Conservation (phyloP, 64 coral and sea anemone genomes). For the Platygyra sinensis region DNA sequence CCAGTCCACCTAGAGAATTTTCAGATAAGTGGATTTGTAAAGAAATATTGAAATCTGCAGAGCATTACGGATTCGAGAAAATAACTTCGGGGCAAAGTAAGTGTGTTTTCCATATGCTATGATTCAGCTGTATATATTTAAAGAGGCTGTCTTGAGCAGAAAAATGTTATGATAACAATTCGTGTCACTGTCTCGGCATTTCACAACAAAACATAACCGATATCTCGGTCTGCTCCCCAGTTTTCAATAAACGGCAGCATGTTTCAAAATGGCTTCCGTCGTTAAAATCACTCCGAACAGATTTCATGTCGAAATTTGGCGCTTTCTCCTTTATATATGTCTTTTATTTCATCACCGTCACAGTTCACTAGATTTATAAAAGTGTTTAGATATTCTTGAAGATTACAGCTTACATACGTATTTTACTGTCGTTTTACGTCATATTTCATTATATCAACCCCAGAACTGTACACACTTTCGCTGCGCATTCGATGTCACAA, state of each 20-base stretch:
- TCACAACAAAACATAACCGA: no score
- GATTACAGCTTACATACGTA: no score
- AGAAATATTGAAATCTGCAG: not conserved
- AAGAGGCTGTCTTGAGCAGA: not conserved
- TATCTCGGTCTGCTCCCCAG: no score
- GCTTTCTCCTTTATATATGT: not conserved
- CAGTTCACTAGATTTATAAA: no score
- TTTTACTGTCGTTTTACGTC: no score
- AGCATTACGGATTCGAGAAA: not conserved
- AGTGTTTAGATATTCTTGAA: not conserved
- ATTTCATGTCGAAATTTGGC: no score
- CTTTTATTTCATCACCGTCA: not conserved
- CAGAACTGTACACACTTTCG: not conserved
- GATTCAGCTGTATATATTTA: not conserved
- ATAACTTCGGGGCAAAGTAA: conserved; percentile 14
- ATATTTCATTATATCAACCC: no score
- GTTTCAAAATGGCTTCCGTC: no score
- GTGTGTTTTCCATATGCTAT: not conserved
- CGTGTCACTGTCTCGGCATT: no score
- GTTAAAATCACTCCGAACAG: no score
- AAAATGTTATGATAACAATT: not conserved
- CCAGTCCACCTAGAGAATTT: not conserved
- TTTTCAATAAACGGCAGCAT: no score
- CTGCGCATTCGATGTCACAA: not conserved
- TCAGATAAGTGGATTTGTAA: not conserved